Percentiles rank a stretch among this genome's conserved stretches.
phyloP scores from a whole-genome alignment of 1,140 invertebrate species.

The Oedothorax gibbosus region DNA sequence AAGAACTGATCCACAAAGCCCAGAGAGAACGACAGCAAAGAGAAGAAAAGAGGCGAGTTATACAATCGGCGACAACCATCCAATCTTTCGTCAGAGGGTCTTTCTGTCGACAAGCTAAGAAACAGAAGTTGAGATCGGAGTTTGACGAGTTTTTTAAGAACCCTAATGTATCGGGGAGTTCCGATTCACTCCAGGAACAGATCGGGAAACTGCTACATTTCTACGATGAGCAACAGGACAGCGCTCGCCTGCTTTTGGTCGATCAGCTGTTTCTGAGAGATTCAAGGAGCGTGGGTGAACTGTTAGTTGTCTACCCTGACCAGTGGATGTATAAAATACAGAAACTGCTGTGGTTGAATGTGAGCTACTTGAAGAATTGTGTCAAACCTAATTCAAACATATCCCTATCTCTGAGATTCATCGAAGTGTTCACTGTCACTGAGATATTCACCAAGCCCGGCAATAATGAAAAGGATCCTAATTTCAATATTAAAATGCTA shows the following conservation, averaged over 20 bases:
- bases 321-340: slow-evolving; percentile 41
- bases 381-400: slow-evolving; percentile 40
- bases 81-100: slow-evolving; percentile 61
- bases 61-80: slow-evolving; percentile 55
- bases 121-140: slow-evolving; percentile 22
- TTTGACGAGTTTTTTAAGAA: slow-evolving; percentile 35
- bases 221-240: slow-evolving; percentile 43
- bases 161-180: not conserved
- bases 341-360: slow-evolving; percentile 50
- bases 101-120: slow-evolving; percentile 17
- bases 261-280: slow-evolving; percentile 32
- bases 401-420: slow-evolving; percentile 57
- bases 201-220: slow-evolving; percentile 39
- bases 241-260: not conserved
- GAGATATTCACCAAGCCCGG: slow-evolving; percentile 37
- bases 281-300: not conserved
- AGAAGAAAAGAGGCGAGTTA: slow-evolving; percentile 74
- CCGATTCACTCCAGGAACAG: slow-evolving; percentile 37
- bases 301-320: slow-evolving; percentile 18
- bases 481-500: slow-evolving; percentile 6
- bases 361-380: slow-evolving; percentile 47
- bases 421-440: slow-evolving; percentile 60
- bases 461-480: not conserved
- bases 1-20: slow-evolving; percentile 81
- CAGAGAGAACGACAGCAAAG: slow-evolving; percentile 87